Evolutionary conservation across 2,113 vertebrate species (phyloP).

Genomic region (Psophia crepitans): DNA sequence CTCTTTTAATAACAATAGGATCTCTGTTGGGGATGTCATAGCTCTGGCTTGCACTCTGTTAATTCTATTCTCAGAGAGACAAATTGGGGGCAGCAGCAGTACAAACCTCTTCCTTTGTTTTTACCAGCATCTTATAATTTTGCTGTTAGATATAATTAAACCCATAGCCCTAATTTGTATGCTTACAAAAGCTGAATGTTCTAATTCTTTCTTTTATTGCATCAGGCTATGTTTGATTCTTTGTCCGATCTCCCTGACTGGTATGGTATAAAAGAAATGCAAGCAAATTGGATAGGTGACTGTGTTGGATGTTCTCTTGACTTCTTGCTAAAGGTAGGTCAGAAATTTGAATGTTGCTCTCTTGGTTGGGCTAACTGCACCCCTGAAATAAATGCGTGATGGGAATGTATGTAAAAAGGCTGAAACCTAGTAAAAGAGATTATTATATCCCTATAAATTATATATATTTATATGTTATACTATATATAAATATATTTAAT

Average conservation of each 20-base stretch:
- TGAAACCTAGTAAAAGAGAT: neutral
- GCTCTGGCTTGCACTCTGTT: neutral
- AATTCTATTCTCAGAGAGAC: neutral
- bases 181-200: neutral
- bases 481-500: too few species aligned
- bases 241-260: constrained; percentile 90
- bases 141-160: neutral
- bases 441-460: neutral
- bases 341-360: neutral
- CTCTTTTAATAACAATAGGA: neutral
- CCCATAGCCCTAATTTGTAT: neutral
- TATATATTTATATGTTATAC: too few species aligned
- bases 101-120: neutral
- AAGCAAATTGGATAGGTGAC: constrained; percentile 97
- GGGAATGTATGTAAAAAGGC: neutral
- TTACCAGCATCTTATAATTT: neutral
- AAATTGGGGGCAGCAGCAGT: neutral
- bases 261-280: constrained; percentile 97
- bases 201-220: neutral
- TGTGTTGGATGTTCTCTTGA: constrained; percentile 90
- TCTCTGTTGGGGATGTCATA: neutral
- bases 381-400: neutral
- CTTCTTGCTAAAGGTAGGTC: constrained; percentile 87
- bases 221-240: constrained; percentile 87
- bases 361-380: neutral